Base-by-base conservation (phyloP, 2,797 vertebrate genomes). In the Notamacropus eugenii region DNA sequence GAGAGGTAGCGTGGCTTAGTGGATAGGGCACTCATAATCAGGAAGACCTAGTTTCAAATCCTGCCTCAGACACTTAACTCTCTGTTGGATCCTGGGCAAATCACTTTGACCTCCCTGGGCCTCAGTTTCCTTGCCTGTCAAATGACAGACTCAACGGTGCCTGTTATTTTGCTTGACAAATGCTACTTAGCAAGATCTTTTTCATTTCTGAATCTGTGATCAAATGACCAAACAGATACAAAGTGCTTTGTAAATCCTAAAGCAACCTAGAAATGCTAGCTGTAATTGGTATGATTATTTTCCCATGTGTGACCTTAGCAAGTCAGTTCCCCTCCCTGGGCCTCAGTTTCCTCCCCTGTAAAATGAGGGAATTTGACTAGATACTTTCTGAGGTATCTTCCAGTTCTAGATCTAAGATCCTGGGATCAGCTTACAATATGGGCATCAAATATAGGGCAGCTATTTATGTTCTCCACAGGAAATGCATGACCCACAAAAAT, bases 1-100 rank as follows among this genome's bases (percentile, higher is more conserved):
- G 22, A 74, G n/a, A 82, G 19, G 1, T 19, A 90, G 6, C 91
- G 31, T 94, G 40, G 82, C 93, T 94, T 92, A n/a, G 93, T 92
- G 40, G 92, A 97, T 95, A 95, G 5, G 94, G 22, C 55, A 94
- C 27, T 94, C 50, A 90, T 95, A 96, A 91, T 5, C 27, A 92
- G 19, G 0, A 87, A 92, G 8, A 91, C 82, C 96, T 27, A 24
- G n/a, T 91, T 95, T 94, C 90, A 95, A 93, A 94, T 92, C 22
- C 50, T 96, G 34, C 4, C 34, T 12, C 29, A 82, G 67, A 31
- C 34, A 87, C n/a, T 90, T 55, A n/a, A 74, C 54, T 55, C 12
- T 28, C 28, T 87, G 52, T 54, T 46, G 92, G 46, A 93, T 87
- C 24, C 93, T 40, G 24, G 62, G 24, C 13, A 46, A 93, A 24